These are phyloP conservation scores for Lepidotrigona ventralis DNA, from an alignment of 1,140 invertebrate species.

Conservation along the genomic window DNA sequence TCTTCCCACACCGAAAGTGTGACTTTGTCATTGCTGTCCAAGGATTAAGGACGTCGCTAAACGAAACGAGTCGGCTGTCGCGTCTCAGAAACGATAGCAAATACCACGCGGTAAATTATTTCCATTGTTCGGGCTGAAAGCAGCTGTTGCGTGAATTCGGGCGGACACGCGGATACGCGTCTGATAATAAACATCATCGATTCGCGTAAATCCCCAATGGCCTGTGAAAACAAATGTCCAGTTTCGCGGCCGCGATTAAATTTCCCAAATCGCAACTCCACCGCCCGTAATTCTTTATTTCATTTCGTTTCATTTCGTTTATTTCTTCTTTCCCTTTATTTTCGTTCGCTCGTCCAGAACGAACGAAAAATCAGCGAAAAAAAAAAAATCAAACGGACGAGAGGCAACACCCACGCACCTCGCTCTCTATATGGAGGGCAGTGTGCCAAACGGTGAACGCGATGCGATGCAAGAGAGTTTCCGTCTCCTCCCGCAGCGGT, in stretches of 20 bases:
- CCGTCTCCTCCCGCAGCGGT: constrained; percentile 71
- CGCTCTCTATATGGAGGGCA: constrained; percentile 82
- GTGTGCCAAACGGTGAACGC: constrained; percentile 84
- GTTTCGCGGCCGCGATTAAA: not conserved
- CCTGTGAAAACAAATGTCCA: not conserved
- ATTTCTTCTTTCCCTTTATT: not conserved
- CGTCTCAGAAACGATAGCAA: constrained; percentile 25
- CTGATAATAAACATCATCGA: constrained; percentile 33
- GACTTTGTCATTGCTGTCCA: too few relatives aligned
- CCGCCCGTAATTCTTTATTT: not conserved
- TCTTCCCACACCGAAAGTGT: too few relatives aligned
- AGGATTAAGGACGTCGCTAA: constrained; percentile 12
- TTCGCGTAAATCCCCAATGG: not conserved
- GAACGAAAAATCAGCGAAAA: too few relatives aligned
- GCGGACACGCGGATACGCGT: not conserved
- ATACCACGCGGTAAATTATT: constrained; percentile 39
- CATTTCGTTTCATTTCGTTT: not conserved
- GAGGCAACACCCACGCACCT: constrained; percentile 67
- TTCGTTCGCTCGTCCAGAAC: too few relatives aligned
- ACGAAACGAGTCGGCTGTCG: constrained; percentile 31
- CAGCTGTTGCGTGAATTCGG: constrained; percentile 23
- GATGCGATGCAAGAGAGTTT: constrained; percentile 81
- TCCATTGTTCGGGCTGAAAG: constrained; percentile 34
- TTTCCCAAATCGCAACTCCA: not conserved
- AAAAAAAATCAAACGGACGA: not conserved